These are phyloP conservation scores for Nannospalax galili DNA, from an alignment of 2,113 vertebrate genomes.

Conservation along the genomic window DNA sequence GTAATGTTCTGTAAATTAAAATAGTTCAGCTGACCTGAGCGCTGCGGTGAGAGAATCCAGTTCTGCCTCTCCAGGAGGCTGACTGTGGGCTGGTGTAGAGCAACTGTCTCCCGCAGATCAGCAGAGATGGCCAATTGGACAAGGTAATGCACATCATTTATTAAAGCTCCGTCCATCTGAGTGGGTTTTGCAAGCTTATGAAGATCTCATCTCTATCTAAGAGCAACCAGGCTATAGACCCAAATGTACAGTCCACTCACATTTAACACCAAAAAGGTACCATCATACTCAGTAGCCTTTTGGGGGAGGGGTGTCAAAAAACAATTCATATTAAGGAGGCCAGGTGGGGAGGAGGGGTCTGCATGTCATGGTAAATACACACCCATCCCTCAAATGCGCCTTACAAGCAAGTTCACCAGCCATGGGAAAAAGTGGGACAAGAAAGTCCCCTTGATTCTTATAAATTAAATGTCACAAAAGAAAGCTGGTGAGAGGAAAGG, in stretches of 20 bases:
- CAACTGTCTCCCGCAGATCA: slow-evolving; percentile 52
- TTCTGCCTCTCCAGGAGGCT: slow-evolving; percentile 36
- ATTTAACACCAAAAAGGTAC: neutral
- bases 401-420: neutral
- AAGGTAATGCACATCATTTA: slow-evolving; percentile 44
- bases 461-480: slow-evolving; percentile 69
- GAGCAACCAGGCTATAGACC: slow-evolving; percentile 1
- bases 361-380: neutral
- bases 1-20: slow-evolving; percentile 73
- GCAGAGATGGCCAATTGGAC: neutral
- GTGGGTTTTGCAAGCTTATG: neutral
- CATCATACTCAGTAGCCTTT: neutral
- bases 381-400: neutral
- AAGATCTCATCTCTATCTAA: slow-evolving; percentile 50
- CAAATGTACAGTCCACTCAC: neutral
- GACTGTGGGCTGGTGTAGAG: neutral
- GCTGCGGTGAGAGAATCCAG: slow-evolving; percentile 62
- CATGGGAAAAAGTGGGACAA: neutral
- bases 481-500: slow-evolving; percentile 58
- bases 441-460: slow-evolving; percentile 66
- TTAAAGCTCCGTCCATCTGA: slow-evolving; percentile 23
- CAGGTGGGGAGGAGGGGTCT: neutral
- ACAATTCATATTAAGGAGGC: neutral
- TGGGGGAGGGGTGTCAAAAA: neutral
- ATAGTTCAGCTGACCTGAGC: slow-evolving; percentile 75